Evolutionary conservation across 2,113 vertebrate genomes (phyloP), one percentile per base, ranked within the genome.

Genomic region (Eretmochelys imbricata): DNA sequence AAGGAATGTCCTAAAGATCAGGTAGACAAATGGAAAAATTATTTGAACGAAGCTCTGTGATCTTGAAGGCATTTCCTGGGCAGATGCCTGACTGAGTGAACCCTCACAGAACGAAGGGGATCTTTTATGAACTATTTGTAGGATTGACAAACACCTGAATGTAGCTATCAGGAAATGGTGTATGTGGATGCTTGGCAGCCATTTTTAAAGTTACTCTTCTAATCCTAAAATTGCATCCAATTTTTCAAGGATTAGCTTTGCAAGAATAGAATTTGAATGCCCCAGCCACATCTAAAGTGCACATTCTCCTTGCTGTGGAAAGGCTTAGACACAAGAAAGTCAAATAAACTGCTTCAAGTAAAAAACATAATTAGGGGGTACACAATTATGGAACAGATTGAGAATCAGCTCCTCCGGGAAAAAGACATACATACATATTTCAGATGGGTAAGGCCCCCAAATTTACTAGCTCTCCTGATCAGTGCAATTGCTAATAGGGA

Each of bases 151-250:
- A 97, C 29, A 89, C 95, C 24, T 88, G 79, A 90, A 95, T 94
- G 93, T 95, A 84, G 80, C 91, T 35, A 95, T 84, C 53, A 94
- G 91, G 87, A 96, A 96, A 95, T 78, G 93, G 91, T 87, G 96
- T 82, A 92, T 84, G 62, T 88, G 91, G 83, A 72, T 95, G 80
- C 49, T 93, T 94, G 83, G 72, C 62, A 92, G 38, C 46, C 46
- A 46, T 96, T 84, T 89, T 86, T 94, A 89, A 93, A 92, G 46
- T 19, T 95, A 81, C 72, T 89, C 95, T 95, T 48, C 84, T 88
- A 94, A 94, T 90, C 92, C 91, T 91, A 90, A 95, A 94, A 94
- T 93, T 94, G 38, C 84, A 90, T 89, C 90, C 88, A 65, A 89
- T 72, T 91, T 87, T 94, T 91, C 78, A 91, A 87, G 82, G 79